These are phyloP conservation scores for Semnornis frantzii DNA, from an alignment of 2,113 vertebrate species.

Conservation along the genomic window DNA sequence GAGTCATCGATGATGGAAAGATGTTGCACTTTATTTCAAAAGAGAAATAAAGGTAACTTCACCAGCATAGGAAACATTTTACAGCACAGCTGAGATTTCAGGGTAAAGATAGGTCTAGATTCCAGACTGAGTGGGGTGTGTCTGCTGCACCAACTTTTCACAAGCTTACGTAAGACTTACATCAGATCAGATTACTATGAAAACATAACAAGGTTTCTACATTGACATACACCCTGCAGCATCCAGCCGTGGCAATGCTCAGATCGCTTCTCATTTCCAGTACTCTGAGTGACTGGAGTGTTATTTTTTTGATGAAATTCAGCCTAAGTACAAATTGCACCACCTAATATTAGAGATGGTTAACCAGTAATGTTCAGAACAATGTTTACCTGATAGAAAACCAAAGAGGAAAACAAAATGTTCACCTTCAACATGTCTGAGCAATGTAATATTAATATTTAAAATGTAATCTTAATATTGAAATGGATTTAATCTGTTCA, in stretches of 20 bases:
- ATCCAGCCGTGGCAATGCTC: background rate
- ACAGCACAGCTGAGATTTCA: background rate
- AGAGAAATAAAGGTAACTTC: background rate
- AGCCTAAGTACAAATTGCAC: background rate
- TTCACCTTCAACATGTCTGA: background rate
- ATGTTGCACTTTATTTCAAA: background rate
- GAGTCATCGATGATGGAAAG: background rate
- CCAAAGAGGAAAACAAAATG: background rate
- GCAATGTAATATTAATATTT: background rate
- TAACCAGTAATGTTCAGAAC: background rate
- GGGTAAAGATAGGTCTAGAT: background rate
- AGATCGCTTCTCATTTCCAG: background rate
- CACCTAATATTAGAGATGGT: background rate
- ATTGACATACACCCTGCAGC: background rate
- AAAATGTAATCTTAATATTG: background rate
- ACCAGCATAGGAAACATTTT: background rate
- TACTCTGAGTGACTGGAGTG: accelerated
- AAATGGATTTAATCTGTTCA: background rate
- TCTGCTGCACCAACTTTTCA: background rate
- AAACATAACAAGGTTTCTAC: background rate
- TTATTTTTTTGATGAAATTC: background rate
- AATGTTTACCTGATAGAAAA: background rate
- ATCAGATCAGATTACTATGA: background rate
- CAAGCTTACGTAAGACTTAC: background rate
- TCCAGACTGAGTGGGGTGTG: background rate